Percentiles rank a stretch among this genome's conserved stretches.
Conservation (phyloP, 2,888 invertebrate genomes). For the Rhyacophila evoluta region DNA sequence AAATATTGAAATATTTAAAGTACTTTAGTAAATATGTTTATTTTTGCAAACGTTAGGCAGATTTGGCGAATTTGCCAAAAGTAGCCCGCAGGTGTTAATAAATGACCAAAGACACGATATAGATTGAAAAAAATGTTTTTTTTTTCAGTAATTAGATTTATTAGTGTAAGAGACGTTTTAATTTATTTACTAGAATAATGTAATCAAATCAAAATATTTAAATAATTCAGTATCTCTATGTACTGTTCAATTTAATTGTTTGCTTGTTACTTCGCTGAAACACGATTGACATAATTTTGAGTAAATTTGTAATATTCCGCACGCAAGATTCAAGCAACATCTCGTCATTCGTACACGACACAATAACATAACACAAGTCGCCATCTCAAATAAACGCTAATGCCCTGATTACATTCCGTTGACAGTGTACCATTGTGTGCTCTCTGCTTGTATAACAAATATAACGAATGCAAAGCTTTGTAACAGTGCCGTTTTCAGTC, state of each 20-base stretch:
- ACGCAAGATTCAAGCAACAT: neutral
- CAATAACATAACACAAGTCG: constrained; percentile 22
- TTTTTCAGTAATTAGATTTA: no score
- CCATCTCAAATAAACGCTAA: constrained; percentile 24
- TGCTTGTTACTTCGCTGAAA: neutral
- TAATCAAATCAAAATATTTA: no score
- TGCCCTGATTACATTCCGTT: constrained; percentile 4
- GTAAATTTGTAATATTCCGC: neutral
- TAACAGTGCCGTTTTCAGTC: neutral
- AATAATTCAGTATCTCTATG: no score
- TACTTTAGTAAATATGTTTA: no score
- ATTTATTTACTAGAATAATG: no score
- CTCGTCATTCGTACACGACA: neutral
- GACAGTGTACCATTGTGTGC: neutral
- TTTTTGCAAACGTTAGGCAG: no score
- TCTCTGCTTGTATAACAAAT: constrained; percentile 6
- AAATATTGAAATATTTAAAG: no score
- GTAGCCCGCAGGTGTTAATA: no score
- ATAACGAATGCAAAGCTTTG: neutral
- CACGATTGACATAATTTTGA: neutral
- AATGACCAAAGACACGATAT: no score
- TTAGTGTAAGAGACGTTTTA: no score
- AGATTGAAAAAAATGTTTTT: no score
- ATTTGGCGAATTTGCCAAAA: no score
- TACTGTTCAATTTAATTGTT: neutral